Evolutionary conservation across 2,888 invertebrate species (phyloP).

Genomic region (Schrankia costaestrigalis): DNA sequence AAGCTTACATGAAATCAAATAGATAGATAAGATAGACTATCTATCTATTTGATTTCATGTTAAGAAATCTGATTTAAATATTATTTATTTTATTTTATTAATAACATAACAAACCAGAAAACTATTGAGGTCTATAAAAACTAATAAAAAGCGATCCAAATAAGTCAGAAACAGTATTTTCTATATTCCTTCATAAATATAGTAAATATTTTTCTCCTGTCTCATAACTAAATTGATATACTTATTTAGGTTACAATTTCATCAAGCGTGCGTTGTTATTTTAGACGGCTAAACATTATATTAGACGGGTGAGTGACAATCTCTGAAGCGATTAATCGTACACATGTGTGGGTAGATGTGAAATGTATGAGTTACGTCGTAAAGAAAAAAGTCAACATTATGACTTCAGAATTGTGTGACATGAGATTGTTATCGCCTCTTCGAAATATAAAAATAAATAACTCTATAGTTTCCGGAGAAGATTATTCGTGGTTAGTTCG

Average conservation of each 20-base stretch:
- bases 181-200: too few species aligned
- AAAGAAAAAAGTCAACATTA: not conserved
- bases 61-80: too few species aligned
- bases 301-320: constrained; percentile 25
- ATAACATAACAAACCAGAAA: too few species aligned
- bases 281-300: constrained; percentile 18
- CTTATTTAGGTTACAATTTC: constrained; percentile 10
- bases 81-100: too few species aligned
- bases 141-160: too few species aligned
- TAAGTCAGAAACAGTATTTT: too few species aligned
- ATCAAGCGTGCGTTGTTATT: constrained; percentile 18
- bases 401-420: too few species aligned
- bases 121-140: too few species aligned
- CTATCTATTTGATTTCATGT: too few species aligned
- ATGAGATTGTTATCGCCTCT: constrained; percentile 5
- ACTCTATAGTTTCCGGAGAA: not conserved
- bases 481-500: too few species aligned
- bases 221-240: constrained; percentile 1
- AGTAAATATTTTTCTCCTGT: not conserved
- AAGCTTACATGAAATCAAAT: too few species aligned
- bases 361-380: constrained; percentile 3
- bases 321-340: constrained; percentile 22
- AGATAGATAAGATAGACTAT: too few species aligned
- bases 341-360: constrained; percentile 9
- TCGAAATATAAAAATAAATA: constrained; percentile 1